Evolutionary conservation across 2,113 vertebrate genomes (phyloP).

Genomic region (Neogale vison): DNA sequence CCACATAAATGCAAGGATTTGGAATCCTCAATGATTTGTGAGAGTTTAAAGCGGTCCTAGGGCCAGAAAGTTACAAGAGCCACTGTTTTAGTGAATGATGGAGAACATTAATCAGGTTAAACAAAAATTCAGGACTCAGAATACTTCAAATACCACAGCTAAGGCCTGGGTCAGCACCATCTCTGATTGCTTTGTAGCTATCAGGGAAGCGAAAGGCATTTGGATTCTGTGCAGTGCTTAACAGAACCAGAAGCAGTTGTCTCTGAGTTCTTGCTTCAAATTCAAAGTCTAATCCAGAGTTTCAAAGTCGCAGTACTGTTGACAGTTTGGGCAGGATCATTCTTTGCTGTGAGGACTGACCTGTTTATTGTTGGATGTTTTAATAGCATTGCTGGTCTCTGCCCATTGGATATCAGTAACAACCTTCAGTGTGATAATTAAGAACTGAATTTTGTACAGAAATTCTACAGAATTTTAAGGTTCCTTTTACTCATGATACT

Average conservation of each 20-base stretch:
- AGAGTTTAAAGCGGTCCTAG: background rate
- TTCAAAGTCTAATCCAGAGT: background rate
- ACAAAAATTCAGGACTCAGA: background rate
- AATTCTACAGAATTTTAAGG: background rate
- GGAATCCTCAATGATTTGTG: background rate
- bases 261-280: conserved; percentile 23
- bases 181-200: conserved; percentile 19
- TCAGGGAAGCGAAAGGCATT: background rate
- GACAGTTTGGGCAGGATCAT: background rate
- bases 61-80: background rate
- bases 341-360: background rate
- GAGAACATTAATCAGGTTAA: background rate
- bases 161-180: background rate
- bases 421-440: background rate
- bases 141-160: conserved; percentile 46
- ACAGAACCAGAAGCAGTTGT: conserved; percentile 32
- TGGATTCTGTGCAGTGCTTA: conserved; percentile 12
- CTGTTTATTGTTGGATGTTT: background rate
- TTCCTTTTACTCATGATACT: conserved; percentile 12
- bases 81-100: background rate
- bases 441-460: background rate
- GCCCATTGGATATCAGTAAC: background rate
- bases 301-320: background rate
- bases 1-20: background rate
- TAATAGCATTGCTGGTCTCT: background rate